Conservation (phyloP, 1,140 invertebrate genomes). For the Cherax destructor region DNA sequence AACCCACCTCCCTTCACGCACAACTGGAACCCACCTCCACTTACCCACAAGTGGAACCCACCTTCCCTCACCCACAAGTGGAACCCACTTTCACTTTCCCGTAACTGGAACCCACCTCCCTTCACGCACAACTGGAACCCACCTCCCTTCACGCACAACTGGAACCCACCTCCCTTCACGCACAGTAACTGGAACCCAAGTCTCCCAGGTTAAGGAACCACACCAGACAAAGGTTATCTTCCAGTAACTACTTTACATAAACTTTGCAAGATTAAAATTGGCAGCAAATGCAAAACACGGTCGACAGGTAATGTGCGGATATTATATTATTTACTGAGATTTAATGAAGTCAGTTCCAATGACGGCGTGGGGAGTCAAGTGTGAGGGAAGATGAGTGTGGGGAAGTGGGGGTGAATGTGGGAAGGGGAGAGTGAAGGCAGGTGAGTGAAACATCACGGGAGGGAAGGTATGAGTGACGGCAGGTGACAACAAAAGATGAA, state of each 20-base stretch:
- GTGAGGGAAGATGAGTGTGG: not conserved
- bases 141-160: too few relatives aligned
- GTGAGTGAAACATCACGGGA: not conserved
- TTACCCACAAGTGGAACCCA: too few relatives aligned
- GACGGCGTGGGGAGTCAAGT: not conserved
- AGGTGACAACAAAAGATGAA: not conserved
- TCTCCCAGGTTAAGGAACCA: not conserved
- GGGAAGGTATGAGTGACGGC: not conserved
- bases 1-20: too few relatives aligned
- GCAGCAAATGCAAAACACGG: slow-evolving; percentile 66
- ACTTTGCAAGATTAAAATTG: slow-evolving; percentile 69
- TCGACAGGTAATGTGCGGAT: slow-evolving; percentile 59
- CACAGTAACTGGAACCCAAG: not conserved
- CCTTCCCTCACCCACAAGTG: too few relatives aligned
- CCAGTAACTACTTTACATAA: slow-evolving; percentile 46
- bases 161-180: too few relatives aligned
- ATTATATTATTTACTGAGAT: slow-evolving; percentile 65
- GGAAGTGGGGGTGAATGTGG: not conserved
- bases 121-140: too few relatives aligned
- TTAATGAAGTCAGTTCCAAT: slow-evolving; percentile 61
- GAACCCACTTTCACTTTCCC: too few relatives aligned
- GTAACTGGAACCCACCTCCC: too few relatives aligned
- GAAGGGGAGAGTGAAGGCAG: not conserved
- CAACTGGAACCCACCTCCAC: too few relatives aligned
- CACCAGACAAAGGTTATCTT: slow-evolving; percentile 23